Conservation (phyloP, 2,797 vertebrate species). For the Pseudocheirus occidentalis region DNA sequence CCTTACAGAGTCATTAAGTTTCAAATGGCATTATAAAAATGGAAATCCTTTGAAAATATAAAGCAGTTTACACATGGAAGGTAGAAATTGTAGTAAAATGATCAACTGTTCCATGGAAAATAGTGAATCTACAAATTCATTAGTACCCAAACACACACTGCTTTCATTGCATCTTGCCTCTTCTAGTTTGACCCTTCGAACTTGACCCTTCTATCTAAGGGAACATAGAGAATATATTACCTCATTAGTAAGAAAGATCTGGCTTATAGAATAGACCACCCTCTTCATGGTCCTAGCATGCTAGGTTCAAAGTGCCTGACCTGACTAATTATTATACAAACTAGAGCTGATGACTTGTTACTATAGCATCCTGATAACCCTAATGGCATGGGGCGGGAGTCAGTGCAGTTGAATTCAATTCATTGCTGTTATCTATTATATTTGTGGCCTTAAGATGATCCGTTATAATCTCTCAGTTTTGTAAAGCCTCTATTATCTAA, state of each 20-base stretch:
- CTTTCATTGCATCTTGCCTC: not conserved
- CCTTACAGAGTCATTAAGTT: not conserved
- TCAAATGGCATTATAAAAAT: not conserved
- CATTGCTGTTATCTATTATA: not conserved
- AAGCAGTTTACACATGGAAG: not conserved
- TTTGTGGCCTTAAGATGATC: not conserved
- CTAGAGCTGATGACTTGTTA: not conserved
- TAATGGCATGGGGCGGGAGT: not conserved
- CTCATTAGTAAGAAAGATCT: slow-evolving; percentile 38
- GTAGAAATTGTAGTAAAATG: not conserved
- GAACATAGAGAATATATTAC: not conserved
- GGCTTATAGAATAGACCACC: not conserved
- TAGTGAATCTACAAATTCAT: not conserved
- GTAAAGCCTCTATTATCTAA: not conserved
- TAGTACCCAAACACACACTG: not conserved
- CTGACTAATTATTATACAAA: not conserved
- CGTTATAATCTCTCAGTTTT: slow-evolving; percentile 14
- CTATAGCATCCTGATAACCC: not conserved
- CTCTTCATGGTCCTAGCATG: not conserved
- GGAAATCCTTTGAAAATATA: not conserved
- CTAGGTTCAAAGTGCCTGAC: not conserved
- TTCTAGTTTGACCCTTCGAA: not conserved
- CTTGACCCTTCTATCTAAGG: not conserved
- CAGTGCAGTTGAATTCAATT: not conserved
- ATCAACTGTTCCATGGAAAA: not conserved